phyloP scores from a whole-genome alignment of 1,140 invertebrate species.

The Argopecten irradians region DNA sequence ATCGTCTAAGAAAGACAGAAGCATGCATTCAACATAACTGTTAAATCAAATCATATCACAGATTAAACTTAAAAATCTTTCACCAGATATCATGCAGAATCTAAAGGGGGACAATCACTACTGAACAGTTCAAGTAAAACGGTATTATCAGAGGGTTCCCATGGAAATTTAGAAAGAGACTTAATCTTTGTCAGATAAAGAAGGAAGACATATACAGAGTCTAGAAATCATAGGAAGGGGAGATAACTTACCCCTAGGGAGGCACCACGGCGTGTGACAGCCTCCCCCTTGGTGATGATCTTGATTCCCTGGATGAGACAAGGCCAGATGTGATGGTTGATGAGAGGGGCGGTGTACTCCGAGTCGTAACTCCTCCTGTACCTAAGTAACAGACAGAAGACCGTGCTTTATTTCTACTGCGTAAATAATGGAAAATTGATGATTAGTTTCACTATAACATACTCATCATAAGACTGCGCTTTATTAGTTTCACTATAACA shows the following conservation, averaged over 20 bases:
- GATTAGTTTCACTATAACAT: too few species aligned
- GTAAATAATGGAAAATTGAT: too few species aligned
- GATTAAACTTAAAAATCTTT: neutral
- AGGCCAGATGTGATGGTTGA: constrained; percentile 77
- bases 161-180: neutral
- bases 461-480: too few species aligned
- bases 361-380: constrained; percentile 77
- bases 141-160: neutral
- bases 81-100: neutral
- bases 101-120: neutral
- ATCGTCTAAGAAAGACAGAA: neutral
- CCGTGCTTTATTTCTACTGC: too few species aligned
- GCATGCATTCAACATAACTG: neutral
- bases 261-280: constrained; percentile 71
- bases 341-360: constrained; percentile 75
- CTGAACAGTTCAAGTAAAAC: neutral
- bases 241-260: constrained; percentile 62
- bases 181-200: too few species aligned
- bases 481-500: too few species aligned
- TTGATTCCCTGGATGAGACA: constrained; percentile 70
- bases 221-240: too few species aligned
- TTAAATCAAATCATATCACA: neutral
- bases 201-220: too few species aligned
- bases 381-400: constrained; percentile 56
- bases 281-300: constrained; percentile 75